phyloP scores from a whole-genome alignment of 37 sponge, comb jelly and placozoan species.

The Oscarella lobularis region DNA sequence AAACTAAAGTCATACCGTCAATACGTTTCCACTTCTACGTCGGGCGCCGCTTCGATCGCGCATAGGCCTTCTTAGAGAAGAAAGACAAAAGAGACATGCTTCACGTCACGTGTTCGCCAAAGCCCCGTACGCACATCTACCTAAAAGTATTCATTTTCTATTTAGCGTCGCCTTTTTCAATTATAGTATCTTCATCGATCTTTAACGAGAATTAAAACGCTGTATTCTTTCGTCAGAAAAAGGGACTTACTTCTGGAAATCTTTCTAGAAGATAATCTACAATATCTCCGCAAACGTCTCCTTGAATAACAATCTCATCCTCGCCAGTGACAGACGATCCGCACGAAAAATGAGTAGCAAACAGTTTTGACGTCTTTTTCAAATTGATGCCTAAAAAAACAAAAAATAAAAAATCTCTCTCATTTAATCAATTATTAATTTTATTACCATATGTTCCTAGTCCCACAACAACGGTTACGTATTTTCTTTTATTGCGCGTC shows the following conservation, averaged over 20 bases:
- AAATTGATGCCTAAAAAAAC: conserved; percentile 63
- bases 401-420: background rate
- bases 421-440: background rate
- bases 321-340: conserved; percentile 96
- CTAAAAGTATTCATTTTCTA: too few species aligned
- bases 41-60: too few species aligned
- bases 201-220: too few species aligned
- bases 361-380: conserved; percentile 76
- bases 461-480: conserved; percentile 84
- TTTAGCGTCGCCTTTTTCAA: too few species aligned
- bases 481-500: conserved; percentile 70
- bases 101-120: too few species aligned
- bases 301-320: conserved; percentile 94
- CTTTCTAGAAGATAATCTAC: conserved; percentile 57
- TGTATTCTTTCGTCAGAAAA: too few species aligned
- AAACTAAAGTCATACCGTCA: too few species aligned
- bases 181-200: too few species aligned
- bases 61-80: too few species aligned
- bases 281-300: conserved; percentile 68
- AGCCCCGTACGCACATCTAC: too few species aligned
- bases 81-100: too few species aligned
- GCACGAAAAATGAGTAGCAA: conserved; percentile 86
- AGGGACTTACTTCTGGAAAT: conserved; percentile 92
- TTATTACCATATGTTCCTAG: conserved; percentile 71
- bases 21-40: too few species aligned